Evolutionary conservation across 2,888 invertebrate species (phyloP), one percentile per base, ranked within the genome.

Genomic region (Eledona agricola): DNA sequence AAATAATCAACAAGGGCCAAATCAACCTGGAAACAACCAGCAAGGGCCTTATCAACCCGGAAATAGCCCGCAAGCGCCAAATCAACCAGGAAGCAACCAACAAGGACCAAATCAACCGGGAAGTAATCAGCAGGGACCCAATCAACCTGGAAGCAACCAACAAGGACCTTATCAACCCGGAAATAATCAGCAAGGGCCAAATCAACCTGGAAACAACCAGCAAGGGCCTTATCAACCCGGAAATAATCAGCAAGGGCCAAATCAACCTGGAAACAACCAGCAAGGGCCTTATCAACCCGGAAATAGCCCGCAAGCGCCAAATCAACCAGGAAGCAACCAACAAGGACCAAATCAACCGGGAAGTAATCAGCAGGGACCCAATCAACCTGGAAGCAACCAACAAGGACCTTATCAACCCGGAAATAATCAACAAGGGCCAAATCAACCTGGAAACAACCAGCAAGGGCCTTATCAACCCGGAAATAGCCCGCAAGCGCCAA

Each of bases 171-270:
- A 38, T 10, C 28, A 49, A 55, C 32, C 42, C 1, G 42, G 29
- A 2, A 19, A 40, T 6, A 29, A 12, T 11, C 38, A 47, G 13
- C 29, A 17, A 49, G 31, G 43, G 15, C 57, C 58, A 16, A 43
- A 51, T 28, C 57, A 58, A 35, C 59, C 62, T 2, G 54, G 45
- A 19, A 54, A 55, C 29, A 58, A 49, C 28, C 60, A 59, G 32
- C 57, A 51, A 25, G 55, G 55, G 9, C 31, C 49, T 12, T 25
- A 45, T n/a, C 54, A 52, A 42, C 51, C 50, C 11, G 23, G 46
- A 13, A 46, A 20, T 40, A 77, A 79, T 50, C 81, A 77, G 0
- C 73, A 77, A 7, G 78, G 77, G 45, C 72, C 74, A 9, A 80
- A 69, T 4, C 37, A 37, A 12, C 23, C 37, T 6, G 37, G 37